Base-by-base conservation (phyloP, 2,113 vertebrate genomes). In the Osmerus mordax region DNA sequence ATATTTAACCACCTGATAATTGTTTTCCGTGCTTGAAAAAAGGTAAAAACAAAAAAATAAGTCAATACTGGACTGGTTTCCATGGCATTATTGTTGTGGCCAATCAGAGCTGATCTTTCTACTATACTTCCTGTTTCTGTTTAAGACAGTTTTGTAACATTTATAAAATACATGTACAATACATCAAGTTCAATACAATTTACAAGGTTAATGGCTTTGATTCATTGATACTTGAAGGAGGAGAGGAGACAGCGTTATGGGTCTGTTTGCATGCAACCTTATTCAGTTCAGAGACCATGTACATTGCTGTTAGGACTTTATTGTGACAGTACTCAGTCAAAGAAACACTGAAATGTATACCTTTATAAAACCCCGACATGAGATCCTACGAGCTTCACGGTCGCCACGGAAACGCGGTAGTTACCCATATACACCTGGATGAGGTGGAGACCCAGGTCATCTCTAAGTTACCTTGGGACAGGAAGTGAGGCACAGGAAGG, bases 131-230 rank as follows among this genome's bases (percentile, higher is more conserved):
- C 0, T 47, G 73, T 41, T 23, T 65, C 78, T 77, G 5, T 47
- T 47, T 3, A 64, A 83, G 66, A 74, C 23, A 79, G 73, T 66
- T 47, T 9, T 73, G 67, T 72, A 54, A 76, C 77, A 78, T n/a
- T 21, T 71, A 72, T 73, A 82, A 76, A 77, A 82, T 73, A 87
- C 79, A 81, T 75, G 78, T 80, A 84, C 41, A 81, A 70, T 47
- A 81, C 70, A 65, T 78, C 71, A 78, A 61, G 76, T 73, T 76
- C 59, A 77, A 80, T 81, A 83, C 79, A 87, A 72, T 78, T 87
- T 77, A 82, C 61, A 81, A 67, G 79, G 78, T 71, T 13, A 82
- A 88, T 87, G 84, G 85, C 81, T 86, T 81, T 61, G 52, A 77
- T 72, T 79, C 70, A 71, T 79, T 76, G 76, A 56, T 74, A 23